A percentile compares a stretch with the other conserved stretches of the same genome.
Evolutionary conservation across 2,113 vertebrate species (phyloP).

Genomic region (Barnardius zonarius): DNA sequence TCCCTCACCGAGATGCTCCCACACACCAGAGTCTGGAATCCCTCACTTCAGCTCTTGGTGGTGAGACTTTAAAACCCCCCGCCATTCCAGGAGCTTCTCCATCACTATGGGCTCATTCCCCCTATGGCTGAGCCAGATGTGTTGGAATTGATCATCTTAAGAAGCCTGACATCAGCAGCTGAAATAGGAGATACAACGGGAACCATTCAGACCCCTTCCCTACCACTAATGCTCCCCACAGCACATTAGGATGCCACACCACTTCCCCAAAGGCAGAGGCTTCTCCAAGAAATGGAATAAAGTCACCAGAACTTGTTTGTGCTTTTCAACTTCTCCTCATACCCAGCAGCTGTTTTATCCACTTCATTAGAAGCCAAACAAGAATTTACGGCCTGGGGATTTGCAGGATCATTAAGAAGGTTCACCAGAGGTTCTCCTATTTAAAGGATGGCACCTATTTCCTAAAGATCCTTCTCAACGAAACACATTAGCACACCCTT

Average conservation of each 20-base stretch:
- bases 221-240: neutral
- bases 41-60: rapidly evolving
- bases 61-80: neutral
- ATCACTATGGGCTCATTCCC: neutral
- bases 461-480: neutral
- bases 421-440: neutral
- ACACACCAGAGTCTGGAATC: neutral
- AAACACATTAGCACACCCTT: neutral
- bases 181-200: neutral
- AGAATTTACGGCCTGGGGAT: neutral
- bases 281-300: neutral
- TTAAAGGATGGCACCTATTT: neutral
- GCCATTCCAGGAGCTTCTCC: neutral
- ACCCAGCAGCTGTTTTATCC: neutral
- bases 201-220: neutral
- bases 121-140: neutral
- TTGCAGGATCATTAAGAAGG: neutral
- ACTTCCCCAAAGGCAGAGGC: neutral
- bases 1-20: neutral
- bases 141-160: neutral
- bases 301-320: neutral
- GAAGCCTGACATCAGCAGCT: neutral
- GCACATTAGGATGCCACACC: neutral
- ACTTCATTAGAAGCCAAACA: neutral
- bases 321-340: neutral